Base-by-base conservation (phyloP, 2,797 vertebrate species). In the Spea hammondii region DNA sequence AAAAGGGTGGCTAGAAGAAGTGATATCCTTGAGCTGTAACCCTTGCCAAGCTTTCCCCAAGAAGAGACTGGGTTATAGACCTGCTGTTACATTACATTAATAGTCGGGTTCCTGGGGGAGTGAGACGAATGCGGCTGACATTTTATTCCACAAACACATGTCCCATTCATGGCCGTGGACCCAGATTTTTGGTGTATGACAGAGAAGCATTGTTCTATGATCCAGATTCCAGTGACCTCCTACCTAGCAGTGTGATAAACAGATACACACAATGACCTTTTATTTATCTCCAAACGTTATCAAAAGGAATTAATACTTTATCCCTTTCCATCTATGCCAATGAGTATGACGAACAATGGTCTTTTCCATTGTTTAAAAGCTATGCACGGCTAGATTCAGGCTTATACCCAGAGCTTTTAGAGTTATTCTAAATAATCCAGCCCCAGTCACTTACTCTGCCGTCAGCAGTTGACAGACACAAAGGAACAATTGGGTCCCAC, bases 241-340 rank as follows among this genome's bases (percentile, higher is more conserved):
- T 55, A 77, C 66, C 66, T 60, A 44, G 8, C 4, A 64, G 4
- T 6, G 14, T 14, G 6, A 64, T 17, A 59, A 55, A 14, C 32
- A 70, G 57, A 75, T 70, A 49, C 55, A 50, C 49, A 44, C 11
- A 11, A 12, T 70, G 68, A 80, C 53, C 67, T 76, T 80, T 79
- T 45, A 12, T 70, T 13, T 7, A 11, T 65, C 13, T 80, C 72
- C 73, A 70, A 59, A 65, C 65, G 70, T 80, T 59, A 53, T 50
- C 73, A n/a, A 45, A 47, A 54, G 62, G 47, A 70, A 13, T 47
- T 13, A 49, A 12, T 12, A 49, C 57, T 66, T 8, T 48, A 50
- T 57, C 53, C 77, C 49, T 54, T 46, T 17, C n/a, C 13, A 12
- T 67, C 32, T 13, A 10, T 72, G 70, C 48, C 71, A 67, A 44